Base-by-base conservation (phyloP, 2,113 vertebrate genomes). In the Crocuta crocuta region DNA sequence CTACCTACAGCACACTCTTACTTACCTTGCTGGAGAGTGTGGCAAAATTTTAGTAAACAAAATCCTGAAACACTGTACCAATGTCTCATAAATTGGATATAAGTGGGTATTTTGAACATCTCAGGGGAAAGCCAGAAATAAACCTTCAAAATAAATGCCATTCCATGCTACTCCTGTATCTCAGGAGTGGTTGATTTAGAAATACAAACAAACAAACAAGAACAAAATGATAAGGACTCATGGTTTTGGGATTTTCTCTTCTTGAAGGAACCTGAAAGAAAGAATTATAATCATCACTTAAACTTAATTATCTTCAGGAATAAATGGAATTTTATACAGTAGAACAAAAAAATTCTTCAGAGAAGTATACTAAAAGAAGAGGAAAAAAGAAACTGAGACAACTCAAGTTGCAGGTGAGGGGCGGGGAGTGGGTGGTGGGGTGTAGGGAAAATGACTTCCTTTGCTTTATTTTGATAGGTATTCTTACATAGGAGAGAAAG, bases 181-280 rank as follows among this genome's bases (percentile, higher is more conserved):
- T 55, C 31, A 70, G 28, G 50, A 92, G n/a, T 63, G 78, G 17
- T 26, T 80, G 15, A 55, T 84, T 66, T n/a, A 61, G 68, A 50
- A 85, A 82, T 2, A 73, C 74, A 91, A 86, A 2, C 48, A 80
- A 96, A 86, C 7, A 80, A 76, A 81, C 21, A 24, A 81, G 63
- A 71, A 5, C 5, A 85, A 63, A 8, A 91, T 21, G 3, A 31
- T 39, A 19, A 96, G 39, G 10, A 84, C 65, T 84, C 23, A 68
- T 12, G 5, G 7, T 89, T 83, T 83, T 80, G 50, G 1, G 43
- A 84, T 74, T 39, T 43, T 89, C 9, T 74, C 4, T 53, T 28
- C 17, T 89, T 76, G 53, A 43, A 61, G 50, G 21, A 79, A 84
- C 21, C 12, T 94, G 21, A 89, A 80, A 88, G 13, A 26, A 82